Evolutionary conservation across 1,140 invertebrate species (phyloP), one percentile per base, ranked within the genome.

Genomic region (Geopemphigus sp.): DNA sequence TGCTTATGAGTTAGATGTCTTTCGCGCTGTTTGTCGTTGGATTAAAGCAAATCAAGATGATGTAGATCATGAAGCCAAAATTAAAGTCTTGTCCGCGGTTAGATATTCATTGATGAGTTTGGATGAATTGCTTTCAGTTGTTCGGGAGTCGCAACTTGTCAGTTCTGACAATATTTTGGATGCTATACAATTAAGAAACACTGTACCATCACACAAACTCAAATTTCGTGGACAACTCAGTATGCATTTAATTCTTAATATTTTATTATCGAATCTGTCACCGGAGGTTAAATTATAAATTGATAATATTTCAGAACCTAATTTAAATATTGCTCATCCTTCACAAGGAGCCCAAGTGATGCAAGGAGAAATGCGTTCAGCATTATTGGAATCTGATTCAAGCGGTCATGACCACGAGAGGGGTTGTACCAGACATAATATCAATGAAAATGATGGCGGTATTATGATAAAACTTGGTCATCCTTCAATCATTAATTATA

Each of bases 1-100:
- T 88, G 96, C 95, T 0, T 90, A 92, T 6, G 97, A 99, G 87
- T 93, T 97, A 32, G 92, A 98, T 83, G 98, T 99, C 82, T 99
- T 99, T 86, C 88, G 90, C 83, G 93, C 94, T 11, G 93, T 98
- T 3, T 89, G 90, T 84, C 88, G 89, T 68, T 99, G 97, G 97
- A 92, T 93, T 81, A 91, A 89, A 84, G 86, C 90, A 83, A 90
- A 98, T 89, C 87, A 57, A 59, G 81, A 80, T 66, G 82, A 81
- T 59, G 80, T 80, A 80, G 59, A 80, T 14, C 64, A 39, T 22
- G 80, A 80, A 22, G 57, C 57, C 10, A 78, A 78, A 50, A 78
- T 78, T 63, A 78, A 78, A 78, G 82, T 84, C 24, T 73, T 84
- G 29, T 68, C 70, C 24, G 82, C 81, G 82, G 92, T 98, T 8